Percentiles rank a stretch among this genome's conserved stretches.
phyloP scores from a whole-genome alignment of 1,140 invertebrate species.

The Rhagoletis pomonella region DNA sequence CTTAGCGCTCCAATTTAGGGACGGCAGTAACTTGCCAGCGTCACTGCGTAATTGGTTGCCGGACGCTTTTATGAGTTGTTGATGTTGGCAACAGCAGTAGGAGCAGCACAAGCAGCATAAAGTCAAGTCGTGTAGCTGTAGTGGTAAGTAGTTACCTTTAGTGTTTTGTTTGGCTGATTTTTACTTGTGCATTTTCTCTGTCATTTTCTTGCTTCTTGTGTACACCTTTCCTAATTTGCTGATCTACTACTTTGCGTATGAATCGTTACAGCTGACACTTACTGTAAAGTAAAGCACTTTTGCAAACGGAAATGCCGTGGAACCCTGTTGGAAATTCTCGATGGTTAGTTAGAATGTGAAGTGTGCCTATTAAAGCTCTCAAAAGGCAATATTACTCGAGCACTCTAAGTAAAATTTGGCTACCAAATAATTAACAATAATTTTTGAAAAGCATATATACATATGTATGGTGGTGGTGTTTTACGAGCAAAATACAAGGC shows the following conservation, averaged over 20 bases:
- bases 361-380: too few species aligned
- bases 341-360: too few species aligned
- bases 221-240: slow-evolving; percentile 37
- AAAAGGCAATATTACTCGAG: too few species aligned
- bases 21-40: not conserved
- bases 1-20: too few species aligned
- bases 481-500: too few species aligned
- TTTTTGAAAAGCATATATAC: too few species aligned
- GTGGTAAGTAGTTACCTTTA: slow-evolving; percentile 12
- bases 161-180: not conserved
- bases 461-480: too few species aligned
- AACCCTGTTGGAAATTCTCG: too few species aligned
- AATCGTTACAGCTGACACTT: slow-evolving; percentile 18
- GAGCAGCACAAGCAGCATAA: too few species aligned
- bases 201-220: not conserved
- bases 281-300: not conserved
- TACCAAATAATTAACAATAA: too few species aligned
- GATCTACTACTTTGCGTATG: slow-evolving; percentile 39
- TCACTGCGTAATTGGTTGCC: slow-evolving; percentile 36
- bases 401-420: too few species aligned
- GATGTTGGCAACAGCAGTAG: not conserved
- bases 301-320: not conserved
- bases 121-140: not conserved
- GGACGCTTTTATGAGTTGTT: slow-evolving; percentile 15
- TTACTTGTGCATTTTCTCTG: not conserved